Percentiles rank a stretch among this genome's conserved stretches.
Evolutionary conservation across 2,888 invertebrate species (phyloP).

Genomic region (Catocala fraxini): DNA sequence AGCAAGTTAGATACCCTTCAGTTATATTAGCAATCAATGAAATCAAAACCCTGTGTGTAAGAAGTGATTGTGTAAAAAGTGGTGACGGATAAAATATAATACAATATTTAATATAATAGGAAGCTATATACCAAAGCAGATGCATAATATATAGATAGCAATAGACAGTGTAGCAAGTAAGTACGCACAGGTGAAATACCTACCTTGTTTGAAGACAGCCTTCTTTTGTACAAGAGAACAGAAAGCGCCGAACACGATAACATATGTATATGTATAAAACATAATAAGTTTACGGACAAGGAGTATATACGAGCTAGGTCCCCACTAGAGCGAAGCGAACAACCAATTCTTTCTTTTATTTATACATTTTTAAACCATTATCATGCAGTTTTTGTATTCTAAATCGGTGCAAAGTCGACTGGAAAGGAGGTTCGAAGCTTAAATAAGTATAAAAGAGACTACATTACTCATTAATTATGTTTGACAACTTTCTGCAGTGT

Average conservation of each 20-base stretch:
- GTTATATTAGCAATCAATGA: conserved; percentile 43
- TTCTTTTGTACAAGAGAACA: conserved; percentile 52
- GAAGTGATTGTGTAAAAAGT: conserved; percentile 25
- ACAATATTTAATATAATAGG: conserved; percentile 22
- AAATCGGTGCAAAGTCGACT: too few relatives aligned
- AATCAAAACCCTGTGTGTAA: conserved; percentile 35
- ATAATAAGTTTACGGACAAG: conserved; percentile 37
- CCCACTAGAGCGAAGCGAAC: conserved; percentile 28
- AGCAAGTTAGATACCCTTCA: conserved; percentile 36
- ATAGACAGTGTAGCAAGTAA: conserved; percentile 59
- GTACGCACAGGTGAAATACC: conserved; percentile 65
- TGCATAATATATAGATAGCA: conserved; percentile 56
- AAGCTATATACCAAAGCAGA: conserved; percentile 62
- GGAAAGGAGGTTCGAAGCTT: too few relatives aligned
- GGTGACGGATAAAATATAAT: conserved; percentile 22
- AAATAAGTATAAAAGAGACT: too few relatives aligned
- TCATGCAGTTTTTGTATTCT: too few relatives aligned
- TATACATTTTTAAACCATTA: too few relatives aligned
- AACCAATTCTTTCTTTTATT: background rate
- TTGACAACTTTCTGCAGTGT: too few relatives aligned
- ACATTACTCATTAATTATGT: too few relatives aligned
- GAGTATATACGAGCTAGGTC: conserved; percentile 28
- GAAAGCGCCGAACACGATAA: conserved; percentile 49
- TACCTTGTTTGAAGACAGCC: conserved; percentile 77
- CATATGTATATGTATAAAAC: conserved; percentile 50